A percentile compares a stretch with the other conserved stretches of the same genome.
These are phyloP conservation scores for Apeltes quadracus DNA, from an alignment of 2,113 vertebrate species.

Conservation along the genomic window DNA sequence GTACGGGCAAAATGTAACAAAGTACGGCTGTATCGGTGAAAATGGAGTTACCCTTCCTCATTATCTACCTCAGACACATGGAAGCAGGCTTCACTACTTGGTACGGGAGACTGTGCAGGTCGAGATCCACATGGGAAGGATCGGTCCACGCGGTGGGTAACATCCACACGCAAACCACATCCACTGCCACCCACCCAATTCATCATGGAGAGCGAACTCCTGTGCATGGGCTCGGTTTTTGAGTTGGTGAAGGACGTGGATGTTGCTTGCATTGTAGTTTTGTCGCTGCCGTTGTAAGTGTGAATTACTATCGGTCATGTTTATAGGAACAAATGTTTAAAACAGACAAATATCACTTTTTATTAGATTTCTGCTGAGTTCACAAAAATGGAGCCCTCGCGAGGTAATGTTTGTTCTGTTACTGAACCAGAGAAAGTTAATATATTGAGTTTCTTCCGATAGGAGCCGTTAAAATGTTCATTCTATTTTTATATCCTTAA, in stretches of 20 bases:
- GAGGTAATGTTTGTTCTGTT: conserved; percentile 1
- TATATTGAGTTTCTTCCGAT: background rate
- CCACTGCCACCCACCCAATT: background rate
- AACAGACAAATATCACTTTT: background rate
- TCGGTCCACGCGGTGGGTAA: conserved; percentile 40
- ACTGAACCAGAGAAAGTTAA: conserved; percentile 1
- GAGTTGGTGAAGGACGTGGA: background rate
- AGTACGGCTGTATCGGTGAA: background rate
- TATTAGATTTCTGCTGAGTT: background rate
- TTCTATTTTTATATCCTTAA: conserved; percentile 20
- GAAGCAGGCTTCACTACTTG: conserved; percentile 8
- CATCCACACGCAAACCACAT: conserved; percentile 6
- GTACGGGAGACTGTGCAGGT: background rate
- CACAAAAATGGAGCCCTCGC: background rate
- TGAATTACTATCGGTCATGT: background rate
- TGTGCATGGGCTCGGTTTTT: background rate
- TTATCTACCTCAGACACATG: conserved; percentile 34
- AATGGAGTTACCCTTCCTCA: conserved; percentile 7
- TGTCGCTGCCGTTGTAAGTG: background rate
- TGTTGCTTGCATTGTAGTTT: background rate
- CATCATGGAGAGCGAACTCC: background rate
- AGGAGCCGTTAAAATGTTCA: conserved; percentile 6
- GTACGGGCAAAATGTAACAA: conserved; percentile 40
- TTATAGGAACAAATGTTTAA: background rate
- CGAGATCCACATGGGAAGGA: conserved; percentile 22